Percentiles rank a stretch among this genome's conserved stretches.
phyloP scores from a whole-genome alignment of 2,113 vertebrate genomes.

The Muntiacus muntjak region DNA sequence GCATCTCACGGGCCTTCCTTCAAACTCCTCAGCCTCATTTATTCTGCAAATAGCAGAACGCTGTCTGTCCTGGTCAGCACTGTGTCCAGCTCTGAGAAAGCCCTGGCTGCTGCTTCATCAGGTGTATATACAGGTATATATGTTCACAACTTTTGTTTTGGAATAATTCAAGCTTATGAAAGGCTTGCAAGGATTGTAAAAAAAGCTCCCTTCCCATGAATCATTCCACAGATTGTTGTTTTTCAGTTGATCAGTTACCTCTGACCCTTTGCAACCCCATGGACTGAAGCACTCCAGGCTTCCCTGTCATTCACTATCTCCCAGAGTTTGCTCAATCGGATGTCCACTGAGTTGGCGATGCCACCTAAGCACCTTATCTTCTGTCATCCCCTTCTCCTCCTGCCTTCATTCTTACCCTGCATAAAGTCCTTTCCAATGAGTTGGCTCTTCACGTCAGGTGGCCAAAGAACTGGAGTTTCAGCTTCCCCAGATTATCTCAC shows the following conservation, averaged over 20 bases:
- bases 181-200: neutral
- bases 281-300: neutral
- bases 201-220: neutral
- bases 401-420: neutral
- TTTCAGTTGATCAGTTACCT: neutral
- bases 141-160: neutral
- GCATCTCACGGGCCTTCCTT: neutral
- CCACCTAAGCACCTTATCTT: neutral
- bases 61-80: neutral
- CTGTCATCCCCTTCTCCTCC: neutral
- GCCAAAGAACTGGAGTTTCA: neutral
- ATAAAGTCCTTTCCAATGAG: neutral
- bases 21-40: neutral
- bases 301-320: neutral
- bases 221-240: neutral
- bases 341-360: neutral
- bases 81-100: neutral
- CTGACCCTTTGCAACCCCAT: neutral
- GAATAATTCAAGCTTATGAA: neutral
- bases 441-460: neutral
- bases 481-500: neutral
- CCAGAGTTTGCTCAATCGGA: neutral
- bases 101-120: neutral
- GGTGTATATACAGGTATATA: neutral
- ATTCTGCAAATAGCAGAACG: neutral